These are phyloP conservation scores for Sebastes cheni DNA, from an alignment of 2,797 vertebrate genomes.

Conservation along the genomic window DNA sequence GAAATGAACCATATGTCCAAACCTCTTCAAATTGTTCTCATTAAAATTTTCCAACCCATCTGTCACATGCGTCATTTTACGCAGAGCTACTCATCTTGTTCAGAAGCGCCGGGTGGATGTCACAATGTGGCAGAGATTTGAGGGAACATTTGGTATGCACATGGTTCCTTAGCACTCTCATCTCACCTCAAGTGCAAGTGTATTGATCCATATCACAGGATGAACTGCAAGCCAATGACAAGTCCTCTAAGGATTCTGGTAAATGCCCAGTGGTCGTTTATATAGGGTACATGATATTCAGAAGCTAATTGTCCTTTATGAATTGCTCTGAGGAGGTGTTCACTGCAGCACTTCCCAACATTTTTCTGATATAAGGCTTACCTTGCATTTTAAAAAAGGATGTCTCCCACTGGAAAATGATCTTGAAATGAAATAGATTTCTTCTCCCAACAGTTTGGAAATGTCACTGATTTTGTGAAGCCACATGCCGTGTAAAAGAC, in stretches of 20 bases:
- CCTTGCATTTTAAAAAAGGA: conserved; percentile 15
- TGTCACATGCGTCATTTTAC: conserved; percentile 41
- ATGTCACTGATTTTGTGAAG: conserved; percentile 17
- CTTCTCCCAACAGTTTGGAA: neutral
- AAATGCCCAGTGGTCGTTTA: conserved; percentile 27
- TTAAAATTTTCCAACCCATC: conserved; percentile 41
- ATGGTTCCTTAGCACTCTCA: conserved; percentile 18
- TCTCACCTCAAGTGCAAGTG: conserved; percentile 31
- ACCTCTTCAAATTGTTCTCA: conserved; percentile 12
- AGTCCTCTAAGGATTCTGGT: neutral
- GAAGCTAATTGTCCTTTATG: neutral
- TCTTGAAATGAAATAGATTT: conserved; percentile 14
- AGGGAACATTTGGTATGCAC: conserved; percentile 37
- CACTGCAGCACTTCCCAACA: neutral
- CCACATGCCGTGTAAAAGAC: neutral
- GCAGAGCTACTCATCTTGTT: conserved; percentile 29
- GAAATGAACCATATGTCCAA: conserved; percentile 1
- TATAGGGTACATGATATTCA: conserved; percentile 3
- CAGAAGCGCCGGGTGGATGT: conserved; percentile 21
- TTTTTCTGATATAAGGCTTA: neutral
- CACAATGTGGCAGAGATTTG: conserved; percentile 36
- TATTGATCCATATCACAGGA: conserved; percentile 22
- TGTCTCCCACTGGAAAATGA: neutral
- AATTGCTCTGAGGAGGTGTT: neutral
- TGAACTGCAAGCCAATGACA: conserved; percentile 16